Base-by-base conservation (phyloP, 2,888 invertebrate genomes). In the Scaptomyza flava region DNA sequence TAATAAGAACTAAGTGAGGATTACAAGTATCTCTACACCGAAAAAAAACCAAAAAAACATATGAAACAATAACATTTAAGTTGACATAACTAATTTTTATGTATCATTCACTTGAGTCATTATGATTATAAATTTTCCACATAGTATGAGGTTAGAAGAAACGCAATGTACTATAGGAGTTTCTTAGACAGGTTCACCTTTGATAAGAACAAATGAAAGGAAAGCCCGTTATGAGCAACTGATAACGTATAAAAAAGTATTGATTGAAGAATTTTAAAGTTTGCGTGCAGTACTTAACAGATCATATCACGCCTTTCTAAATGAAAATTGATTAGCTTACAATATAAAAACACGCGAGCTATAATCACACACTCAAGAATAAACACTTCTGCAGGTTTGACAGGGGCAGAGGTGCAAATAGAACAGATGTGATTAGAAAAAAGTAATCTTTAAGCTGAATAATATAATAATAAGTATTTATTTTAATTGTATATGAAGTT, bases 271-370 rank as follows among this genome's bases (percentile, higher is more conserved):
- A 43, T 53, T 17, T 64, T 23, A 23, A 27, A 6, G 33, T 11
- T 12, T 27, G 5, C 30, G n/a, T 14, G 34, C 3, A 5, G 23
- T 56, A 51, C 61, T 57, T 58, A 46, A 11, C 30, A n/a, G 11
- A 5, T n/a, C 34, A 43, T 53, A 63, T 53, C 42, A 48, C 8
- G 65, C 42, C 48, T 71, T 43, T 43, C 64, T 47, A 57, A 70
- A 47, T 65, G 48, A 66, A 66, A 57, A 60, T 74, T 72, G 68
- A 81, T 81, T 76, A 79, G 79, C 72, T 85, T 63, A 60, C 36
- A 71, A 56, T 51, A 73, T 51, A 59, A 45, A 61, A 78, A 70
- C 85, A 81, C 82, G 72, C 79, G 82, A 81, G 50, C 60, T 59
- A 46, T 68, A 87, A 87, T 87, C 85, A 63, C 1, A 57, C 47